Base-by-base conservation (phyloP, 2,797 vertebrate species). In the Xyrichtys novacula region DNA sequence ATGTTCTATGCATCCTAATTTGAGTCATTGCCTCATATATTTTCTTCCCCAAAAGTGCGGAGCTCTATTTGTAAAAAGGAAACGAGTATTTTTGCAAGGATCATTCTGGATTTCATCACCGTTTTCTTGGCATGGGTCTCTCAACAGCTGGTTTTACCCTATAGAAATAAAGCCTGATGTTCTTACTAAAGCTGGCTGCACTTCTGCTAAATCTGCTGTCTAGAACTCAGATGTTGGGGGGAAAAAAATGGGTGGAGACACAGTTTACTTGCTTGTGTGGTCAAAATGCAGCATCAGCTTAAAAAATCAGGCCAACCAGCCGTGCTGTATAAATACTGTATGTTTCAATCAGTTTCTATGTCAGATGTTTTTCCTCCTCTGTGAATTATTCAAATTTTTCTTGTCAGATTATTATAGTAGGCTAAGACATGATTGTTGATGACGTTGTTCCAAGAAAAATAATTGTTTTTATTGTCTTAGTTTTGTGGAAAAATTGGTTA, bases 1-100 rank as follows among this genome's bases (percentile, higher is more conserved):
- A 83, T 89, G 89, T 89, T 87, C 78, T 78, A 58, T 90, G 86
- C 89, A 89, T 91, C 78, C 86, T 91, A 92, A 92, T 92, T 90
- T 88, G 72, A 86, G 75, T 81, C 81, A 78, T 78, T 71, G 82
- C 84, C 75, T 81, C 77, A 56, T 85, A 85, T 87, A 85, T 85
- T 85, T 80, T 70, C 83, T 61, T 64, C 65, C 65, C 76, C 50
- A 71, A 84, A 75, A 84, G 62, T 71, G 50, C 4, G 42, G 36
- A 36, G 70, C 74, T 84, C 84, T 87, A 83, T 89, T 90, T 82
- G 74, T 76, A 23, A 46, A n/a, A 76, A 76, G 43, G 74, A 50
- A 64, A 62, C 32, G 34, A 38, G 12, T 70, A 54, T 71, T 74
- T 86, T 82, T 71, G 52, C 40, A 52, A 49, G 64, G 63, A 80